Conservation (phyloP, 2,797 vertebrate species). For the Peromyscus aztecus region DNA sequence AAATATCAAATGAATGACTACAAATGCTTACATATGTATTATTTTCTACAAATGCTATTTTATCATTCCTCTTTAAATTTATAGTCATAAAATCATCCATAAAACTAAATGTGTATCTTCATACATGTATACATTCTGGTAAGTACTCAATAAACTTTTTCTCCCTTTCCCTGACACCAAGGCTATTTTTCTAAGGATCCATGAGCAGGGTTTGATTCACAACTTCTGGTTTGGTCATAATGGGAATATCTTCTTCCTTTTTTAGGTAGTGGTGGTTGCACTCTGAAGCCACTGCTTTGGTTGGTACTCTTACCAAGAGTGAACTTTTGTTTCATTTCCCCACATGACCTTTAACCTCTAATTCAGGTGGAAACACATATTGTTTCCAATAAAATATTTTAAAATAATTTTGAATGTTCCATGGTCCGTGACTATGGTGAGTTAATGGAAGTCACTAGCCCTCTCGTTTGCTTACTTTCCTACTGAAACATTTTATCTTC, state of each 20-base stretch:
- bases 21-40: background rate
- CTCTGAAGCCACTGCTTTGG: background rate
- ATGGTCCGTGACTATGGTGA: rapidly evolving
- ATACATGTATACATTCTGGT: background rate
- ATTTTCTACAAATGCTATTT: background rate
- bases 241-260: background rate
- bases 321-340: background rate
- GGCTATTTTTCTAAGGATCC: background rate
- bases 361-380: too few species aligned
- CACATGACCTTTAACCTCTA: background rate
- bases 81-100: background rate
- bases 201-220: rapidly evolving
- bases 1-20: background rate
- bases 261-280: background rate
- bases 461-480: background rate
- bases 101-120: background rate
- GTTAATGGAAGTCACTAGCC: background rate
- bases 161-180: background rate
- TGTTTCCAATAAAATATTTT: background rate
- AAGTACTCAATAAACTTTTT: background rate
- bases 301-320: background rate
- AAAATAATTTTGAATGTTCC: background rate
- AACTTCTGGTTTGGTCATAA: background rate
- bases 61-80: background rate
- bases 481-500: rapidly evolving